These are phyloP conservation scores for Orbicella faveolata DNA, from an alignment of 64 coral and sea anemone species.

Conservation along the genomic window DNA sequence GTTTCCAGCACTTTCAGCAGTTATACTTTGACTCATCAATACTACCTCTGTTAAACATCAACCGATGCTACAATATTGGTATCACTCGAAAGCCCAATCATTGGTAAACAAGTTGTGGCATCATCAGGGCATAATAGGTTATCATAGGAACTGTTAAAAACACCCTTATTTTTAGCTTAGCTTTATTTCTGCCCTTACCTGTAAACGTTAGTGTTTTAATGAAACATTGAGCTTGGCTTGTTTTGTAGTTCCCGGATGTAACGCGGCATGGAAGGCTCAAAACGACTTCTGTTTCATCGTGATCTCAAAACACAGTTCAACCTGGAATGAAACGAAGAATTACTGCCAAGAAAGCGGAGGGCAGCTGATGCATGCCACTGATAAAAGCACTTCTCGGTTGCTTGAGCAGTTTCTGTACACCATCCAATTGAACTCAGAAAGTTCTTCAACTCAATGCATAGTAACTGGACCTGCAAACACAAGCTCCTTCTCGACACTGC, in stretches of 20 bases:
- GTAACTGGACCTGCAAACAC: neutral
- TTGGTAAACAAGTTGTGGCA: no score
- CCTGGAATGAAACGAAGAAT: neutral
- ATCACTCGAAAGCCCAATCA: no score
- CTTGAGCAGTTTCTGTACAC: constrained; percentile 12
- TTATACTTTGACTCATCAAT: no score
- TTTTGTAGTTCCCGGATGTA: constrained; percentile 25
- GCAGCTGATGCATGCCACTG: neutral
- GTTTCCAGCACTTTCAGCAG: no score
- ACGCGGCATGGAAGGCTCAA: constrained; percentile 12
- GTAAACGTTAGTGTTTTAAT: no score
- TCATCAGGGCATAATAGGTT: no score
- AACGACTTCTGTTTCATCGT: constrained; percentile 4
- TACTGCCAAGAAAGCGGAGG: neutral
- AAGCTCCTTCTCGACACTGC: constrained; percentile 9
- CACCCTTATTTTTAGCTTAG: no score
- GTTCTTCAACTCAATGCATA: neutral
- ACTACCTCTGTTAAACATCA: no score
- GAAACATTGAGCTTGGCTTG: neutral
- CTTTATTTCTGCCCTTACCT: no score
- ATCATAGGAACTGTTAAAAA: no score
- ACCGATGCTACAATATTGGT: no score
- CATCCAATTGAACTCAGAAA: neutral
- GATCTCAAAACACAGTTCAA: neutral
- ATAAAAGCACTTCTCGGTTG: neutral